phyloP scores from a whole-genome alignment of 2,888 invertebrate genomes.

The Caenorhabditis sp. region DNA sequence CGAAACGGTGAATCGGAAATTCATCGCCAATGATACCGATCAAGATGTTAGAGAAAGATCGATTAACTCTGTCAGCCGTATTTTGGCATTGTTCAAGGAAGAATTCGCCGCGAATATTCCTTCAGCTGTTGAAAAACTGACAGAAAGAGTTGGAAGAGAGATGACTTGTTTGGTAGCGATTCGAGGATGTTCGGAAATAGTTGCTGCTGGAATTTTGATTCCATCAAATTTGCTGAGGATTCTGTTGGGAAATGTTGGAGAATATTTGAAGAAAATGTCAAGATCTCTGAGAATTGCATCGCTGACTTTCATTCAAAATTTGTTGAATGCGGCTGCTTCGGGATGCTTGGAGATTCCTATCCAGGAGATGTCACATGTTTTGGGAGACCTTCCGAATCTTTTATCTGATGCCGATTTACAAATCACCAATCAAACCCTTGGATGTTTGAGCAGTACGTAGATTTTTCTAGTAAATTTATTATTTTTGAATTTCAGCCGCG shows the following conservation, averaged over 20 bases:
- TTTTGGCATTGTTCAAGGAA: conserved; percentile 90
- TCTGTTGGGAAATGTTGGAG: conserved; percentile 9
- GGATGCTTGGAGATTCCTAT: conserved; percentile 3
- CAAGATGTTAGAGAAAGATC: conserved; percentile 99
- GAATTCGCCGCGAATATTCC: conserved; percentile 76
- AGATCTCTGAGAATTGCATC: conserved; percentile 17
- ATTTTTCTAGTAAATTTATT: conserved; percentile 37
- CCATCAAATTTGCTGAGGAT: neutral
- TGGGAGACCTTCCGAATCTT: conserved; percentile 87
- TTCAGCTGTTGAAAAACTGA: conserved; percentile 88
- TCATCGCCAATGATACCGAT: conserved; percentile 94
- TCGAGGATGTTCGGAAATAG: conserved; percentile 81
- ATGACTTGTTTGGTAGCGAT: conserved; percentile 95
- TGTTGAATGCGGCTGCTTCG: neutral
- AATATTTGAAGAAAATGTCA: conserved; percentile 22
- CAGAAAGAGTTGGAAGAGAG: conserved; percentile 93
- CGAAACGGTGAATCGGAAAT: conserved; percentile 83
- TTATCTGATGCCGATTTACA: conserved; percentile 93
- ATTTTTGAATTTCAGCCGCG: conserved; percentile 30
- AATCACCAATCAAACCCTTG: conserved; percentile 81
- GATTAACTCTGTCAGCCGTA: conserved; percentile 86
- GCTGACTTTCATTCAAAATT: conserved; percentile 1
- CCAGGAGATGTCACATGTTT: conserved; percentile 40
- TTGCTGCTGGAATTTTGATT: conserved; percentile 22
- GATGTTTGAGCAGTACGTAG: conserved; percentile 42